Evolutionary conservation across 1,140 invertebrate species (phyloP).

Genomic region (Chironomus striatipennis): DNA sequence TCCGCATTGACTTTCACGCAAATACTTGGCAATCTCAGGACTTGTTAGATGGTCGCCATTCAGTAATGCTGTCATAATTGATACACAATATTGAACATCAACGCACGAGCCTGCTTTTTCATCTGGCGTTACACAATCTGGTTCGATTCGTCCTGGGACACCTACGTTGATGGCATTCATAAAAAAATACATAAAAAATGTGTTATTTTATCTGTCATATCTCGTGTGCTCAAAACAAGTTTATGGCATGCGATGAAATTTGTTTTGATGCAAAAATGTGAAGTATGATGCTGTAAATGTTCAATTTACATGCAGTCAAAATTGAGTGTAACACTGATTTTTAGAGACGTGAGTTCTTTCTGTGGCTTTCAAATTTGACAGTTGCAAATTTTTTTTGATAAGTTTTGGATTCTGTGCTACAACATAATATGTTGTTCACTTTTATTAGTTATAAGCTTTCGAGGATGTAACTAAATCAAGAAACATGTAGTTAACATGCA

Average conservation of each 20-base stretch:
- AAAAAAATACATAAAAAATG: not conserved
- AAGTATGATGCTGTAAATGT: not conserved
- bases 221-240: not conserved
- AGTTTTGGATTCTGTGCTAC: too few relatives aligned
- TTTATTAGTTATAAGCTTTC: too few relatives aligned
- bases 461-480: too few relatives aligned
- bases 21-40: not conserved
- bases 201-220: not conserved
- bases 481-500: too few relatives aligned
- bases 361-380: not conserved
- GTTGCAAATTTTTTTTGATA: too few relatives aligned
- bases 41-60: conserved; percentile 4
- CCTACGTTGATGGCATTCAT: not conserved
- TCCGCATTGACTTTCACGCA: conserved; percentile 28
- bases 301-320: not conserved
- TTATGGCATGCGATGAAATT: not conserved
- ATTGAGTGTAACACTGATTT: not conserved
- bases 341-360: not conserved
- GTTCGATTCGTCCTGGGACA: not conserved
- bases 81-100: conserved; percentile 25
- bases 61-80: conserved; percentile 25
- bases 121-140: conserved; percentile 26
- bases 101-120: conserved; percentile 26
- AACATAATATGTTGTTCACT: too few relatives aligned
- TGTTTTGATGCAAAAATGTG: not conserved